Conservation (phyloP, 2,888 invertebrate species). For the Sphaerophoria taeniata region DNA sequence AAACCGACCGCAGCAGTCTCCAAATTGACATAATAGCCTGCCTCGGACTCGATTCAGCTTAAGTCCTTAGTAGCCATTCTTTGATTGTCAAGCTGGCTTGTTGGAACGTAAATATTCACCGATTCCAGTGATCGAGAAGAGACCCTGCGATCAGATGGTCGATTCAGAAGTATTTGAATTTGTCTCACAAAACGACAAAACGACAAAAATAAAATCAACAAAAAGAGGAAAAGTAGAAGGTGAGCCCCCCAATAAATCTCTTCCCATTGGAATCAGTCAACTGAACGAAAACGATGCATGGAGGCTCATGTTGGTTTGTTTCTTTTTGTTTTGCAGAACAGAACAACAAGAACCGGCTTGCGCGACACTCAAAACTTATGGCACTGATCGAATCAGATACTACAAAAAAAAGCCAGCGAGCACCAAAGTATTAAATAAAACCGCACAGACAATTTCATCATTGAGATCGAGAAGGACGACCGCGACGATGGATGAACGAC, state of each 20-base stretch:
- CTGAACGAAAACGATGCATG: constrained; percentile 39
- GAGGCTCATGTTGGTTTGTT: constrained; percentile 60
- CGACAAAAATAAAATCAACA: constrained; percentile 4
- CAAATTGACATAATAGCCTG: constrained; percentile 72
- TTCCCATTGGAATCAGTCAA: constrained; percentile 68
- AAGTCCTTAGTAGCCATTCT: constrained; percentile 50
- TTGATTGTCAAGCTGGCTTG: constrained; percentile 54
- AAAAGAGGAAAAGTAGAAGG: constrained; percentile 7
- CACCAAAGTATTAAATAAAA: constrained; percentile 52
- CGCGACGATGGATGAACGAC: constrained; percentile 28
- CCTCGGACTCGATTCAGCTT: background rate
- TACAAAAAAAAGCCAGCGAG: constrained; percentile 47
- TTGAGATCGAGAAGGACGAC: background rate
- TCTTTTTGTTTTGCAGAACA: constrained; percentile 16
- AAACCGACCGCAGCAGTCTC: constrained; percentile 52
- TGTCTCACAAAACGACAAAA: constrained; percentile 44
- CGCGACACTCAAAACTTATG: constrained; percentile 71
- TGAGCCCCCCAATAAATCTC: constrained; percentile 67
- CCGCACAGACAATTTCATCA: constrained; percentile 65
- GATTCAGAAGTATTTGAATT: constrained; percentile 59
- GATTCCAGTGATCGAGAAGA: constrained; percentile 14
- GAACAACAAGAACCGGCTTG: constrained; percentile 52
- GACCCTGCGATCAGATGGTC: constrained; percentile 50
- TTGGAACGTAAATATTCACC: constrained; percentile 53
- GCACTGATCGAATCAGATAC: constrained; percentile 49